These are phyloP conservation scores for Alfaro cultratus DNA, from an alignment of 2,797 vertebrate species.

Conservation along the genomic window DNA sequence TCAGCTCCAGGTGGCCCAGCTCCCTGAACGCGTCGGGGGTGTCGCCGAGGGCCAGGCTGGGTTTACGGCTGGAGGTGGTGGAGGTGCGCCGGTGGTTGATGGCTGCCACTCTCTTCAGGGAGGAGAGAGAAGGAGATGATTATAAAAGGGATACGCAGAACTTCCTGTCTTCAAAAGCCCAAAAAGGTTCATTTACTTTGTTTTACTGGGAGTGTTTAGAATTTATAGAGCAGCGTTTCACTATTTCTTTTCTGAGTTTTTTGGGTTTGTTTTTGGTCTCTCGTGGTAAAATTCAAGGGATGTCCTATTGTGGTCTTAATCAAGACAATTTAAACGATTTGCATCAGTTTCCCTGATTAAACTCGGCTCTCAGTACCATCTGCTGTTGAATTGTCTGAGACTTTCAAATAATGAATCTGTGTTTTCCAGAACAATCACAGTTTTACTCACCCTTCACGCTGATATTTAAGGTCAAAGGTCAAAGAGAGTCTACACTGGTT, in stretches of 20 bases:
- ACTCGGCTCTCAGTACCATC: background rate
- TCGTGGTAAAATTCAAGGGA: background rate
- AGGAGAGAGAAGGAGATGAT: background rate
- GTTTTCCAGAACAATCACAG: background rate
- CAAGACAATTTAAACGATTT: background rate
- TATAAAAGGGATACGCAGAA: background rate
- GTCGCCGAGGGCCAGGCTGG: conserved; percentile 88
- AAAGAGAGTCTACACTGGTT: background rate
- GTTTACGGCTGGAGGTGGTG: conserved; percentile 81
- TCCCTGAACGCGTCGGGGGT: conserved; percentile 88
- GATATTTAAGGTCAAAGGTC: background rate
- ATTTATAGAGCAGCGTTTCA: background rate
- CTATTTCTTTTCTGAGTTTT: background rate
- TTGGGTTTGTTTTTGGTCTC: background rate
- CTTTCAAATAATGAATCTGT: background rate
- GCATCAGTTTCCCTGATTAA: background rate
- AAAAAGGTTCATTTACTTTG: background rate
- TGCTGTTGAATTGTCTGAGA: background rate
- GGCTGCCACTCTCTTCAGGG: conserved; percentile 80
- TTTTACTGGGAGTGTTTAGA: background rate
- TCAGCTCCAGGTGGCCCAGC: conserved; percentile 93
- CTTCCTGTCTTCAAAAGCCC: background rate
- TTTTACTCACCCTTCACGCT: background rate
- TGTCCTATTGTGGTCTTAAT: background rate
- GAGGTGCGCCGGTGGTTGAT: conserved; percentile 75